Base-by-base conservation (phyloP, 2,888 invertebrate species). In the Copidosoma aretas region DNA sequence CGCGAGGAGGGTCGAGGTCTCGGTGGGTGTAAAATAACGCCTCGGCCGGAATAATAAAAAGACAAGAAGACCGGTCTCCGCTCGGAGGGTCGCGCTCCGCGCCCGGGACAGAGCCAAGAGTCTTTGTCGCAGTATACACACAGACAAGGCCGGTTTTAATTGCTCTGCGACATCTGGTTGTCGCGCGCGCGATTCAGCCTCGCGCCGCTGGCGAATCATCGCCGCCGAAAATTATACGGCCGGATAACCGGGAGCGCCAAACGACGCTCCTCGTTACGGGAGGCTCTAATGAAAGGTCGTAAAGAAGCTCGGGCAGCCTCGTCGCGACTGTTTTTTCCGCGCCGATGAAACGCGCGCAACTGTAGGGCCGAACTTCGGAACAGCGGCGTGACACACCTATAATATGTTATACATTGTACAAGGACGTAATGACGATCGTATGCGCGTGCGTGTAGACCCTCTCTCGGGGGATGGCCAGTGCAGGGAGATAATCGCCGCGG, bases 131-230 rank as follows among this genome's bases (percentile, higher is more conserved):
- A n/a, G n/a, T n/a, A n/a, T n/a, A n/a, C n/a, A n/a, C n/a, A 78
- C 79, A 77, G 77, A 82, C 83, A 81, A 80, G 77, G 80, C 73
- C 73, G 72, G 77, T 79, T 83, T 83, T 83, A 84, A 83, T 83
- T 82, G 79, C 80, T 59, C n/a, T 73, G 79, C 81, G 79, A 81
- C 83, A 83, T 82, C 83, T 83, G 83, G 80, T 73, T 77, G 77
- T 79, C 81, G 77, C 78, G 81, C 79, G 80, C 77, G 75, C 77
- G 78, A 76, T 74, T 74, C 75, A 74, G 71, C 74, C 65, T 60
- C 65, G 69, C 32, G 71, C 67, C 72, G 73, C 54, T 73, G 73
- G 75, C 77, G 78, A 21, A 56, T 77, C 77, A 78, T 77, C 78
- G 75, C 32, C 32, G 4, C 67, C 71, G 70, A 73, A 73, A 80